These are phyloP conservation scores for Pemphigus obesinymphae DNA, from an alignment of 1,140 invertebrate genomes.

Conservation along the genomic window DNA sequence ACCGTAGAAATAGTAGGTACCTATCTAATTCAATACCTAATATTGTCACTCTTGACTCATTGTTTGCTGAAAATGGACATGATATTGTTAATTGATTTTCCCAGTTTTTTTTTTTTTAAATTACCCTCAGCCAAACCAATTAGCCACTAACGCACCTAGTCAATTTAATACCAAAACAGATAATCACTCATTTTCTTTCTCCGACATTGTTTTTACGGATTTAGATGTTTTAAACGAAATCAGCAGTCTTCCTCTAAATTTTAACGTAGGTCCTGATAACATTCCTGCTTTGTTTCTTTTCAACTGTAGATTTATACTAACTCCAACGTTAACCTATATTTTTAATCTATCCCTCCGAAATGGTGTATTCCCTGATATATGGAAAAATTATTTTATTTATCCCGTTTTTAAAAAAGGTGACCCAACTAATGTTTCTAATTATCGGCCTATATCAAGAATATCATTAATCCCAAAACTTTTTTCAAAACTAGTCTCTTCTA, in stretches of 20 bases:
- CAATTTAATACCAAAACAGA: neutral
- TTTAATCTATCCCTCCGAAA: neutral
- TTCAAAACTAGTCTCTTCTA: neutral
- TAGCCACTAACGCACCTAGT: neutral
- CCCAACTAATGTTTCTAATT: neutral
- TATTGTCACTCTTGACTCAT: neutral
- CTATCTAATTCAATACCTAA: slow-evolving; percentile 9
- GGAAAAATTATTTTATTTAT: neutral
- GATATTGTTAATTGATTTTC: neutral
- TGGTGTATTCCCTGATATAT: neutral
- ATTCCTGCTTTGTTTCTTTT: neutral
- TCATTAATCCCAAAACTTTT: neutral
- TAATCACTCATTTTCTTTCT: neutral
- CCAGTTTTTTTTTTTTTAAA: neutral
- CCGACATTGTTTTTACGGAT: neutral
- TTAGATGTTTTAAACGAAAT: neutral
- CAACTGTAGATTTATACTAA: neutral
- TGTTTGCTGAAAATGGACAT: neutral
- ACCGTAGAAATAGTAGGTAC: neutral
- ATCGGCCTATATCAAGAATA: neutral
- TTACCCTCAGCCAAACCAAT: neutral
- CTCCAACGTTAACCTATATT: neutral
- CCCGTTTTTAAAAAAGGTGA: neutral
- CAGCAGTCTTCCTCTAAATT: no score
- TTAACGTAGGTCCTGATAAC: neutral